Conservation (phyloP, 2,113 vertebrate species). For the Sarotherodon lohbergeri region DNA sequence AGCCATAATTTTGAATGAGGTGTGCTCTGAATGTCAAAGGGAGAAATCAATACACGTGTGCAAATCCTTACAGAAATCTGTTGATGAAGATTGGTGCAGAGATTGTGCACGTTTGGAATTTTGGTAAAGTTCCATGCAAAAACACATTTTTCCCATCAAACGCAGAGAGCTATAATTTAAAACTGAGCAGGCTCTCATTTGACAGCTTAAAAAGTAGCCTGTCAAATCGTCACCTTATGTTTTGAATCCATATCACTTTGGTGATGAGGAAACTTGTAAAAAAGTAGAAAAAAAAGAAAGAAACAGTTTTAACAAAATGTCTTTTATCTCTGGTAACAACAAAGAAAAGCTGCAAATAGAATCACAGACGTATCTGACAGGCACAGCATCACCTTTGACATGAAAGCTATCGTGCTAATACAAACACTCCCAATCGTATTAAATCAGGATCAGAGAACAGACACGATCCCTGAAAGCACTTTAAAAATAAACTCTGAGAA, state of each 20-base stretch:
- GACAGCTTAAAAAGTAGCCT: constrained; percentile 10
- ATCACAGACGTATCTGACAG: background rate
- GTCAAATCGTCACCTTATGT: background rate
- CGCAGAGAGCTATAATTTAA: constrained; percentile 14
- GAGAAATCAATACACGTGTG: background rate
- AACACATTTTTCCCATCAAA: background rate
- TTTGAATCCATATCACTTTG: background rate
- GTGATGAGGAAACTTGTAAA: background rate
- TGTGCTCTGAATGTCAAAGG: background rate
- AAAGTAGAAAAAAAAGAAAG: background rate
- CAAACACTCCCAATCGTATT: background rate
- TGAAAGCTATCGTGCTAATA: background rate
- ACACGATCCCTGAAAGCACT: constrained; percentile 20
- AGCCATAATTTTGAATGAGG: background rate
- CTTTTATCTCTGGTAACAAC: background rate
- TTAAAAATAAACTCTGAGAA: constrained; percentile 6
- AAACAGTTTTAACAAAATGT: background rate
- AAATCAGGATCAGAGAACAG: constrained; percentile 32
- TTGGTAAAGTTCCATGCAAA: background rate
- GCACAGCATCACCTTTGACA: constrained; percentile 25
- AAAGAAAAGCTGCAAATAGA: background rate
- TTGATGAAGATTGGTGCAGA: background rate
- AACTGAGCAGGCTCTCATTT: background rate
- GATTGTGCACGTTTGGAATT: background rate
- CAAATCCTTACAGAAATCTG: background rate